These are phyloP conservation scores for Coreoperca whiteheadi DNA, from an alignment of 2,113 vertebrate species.

Conservation along the genomic window DNA sequence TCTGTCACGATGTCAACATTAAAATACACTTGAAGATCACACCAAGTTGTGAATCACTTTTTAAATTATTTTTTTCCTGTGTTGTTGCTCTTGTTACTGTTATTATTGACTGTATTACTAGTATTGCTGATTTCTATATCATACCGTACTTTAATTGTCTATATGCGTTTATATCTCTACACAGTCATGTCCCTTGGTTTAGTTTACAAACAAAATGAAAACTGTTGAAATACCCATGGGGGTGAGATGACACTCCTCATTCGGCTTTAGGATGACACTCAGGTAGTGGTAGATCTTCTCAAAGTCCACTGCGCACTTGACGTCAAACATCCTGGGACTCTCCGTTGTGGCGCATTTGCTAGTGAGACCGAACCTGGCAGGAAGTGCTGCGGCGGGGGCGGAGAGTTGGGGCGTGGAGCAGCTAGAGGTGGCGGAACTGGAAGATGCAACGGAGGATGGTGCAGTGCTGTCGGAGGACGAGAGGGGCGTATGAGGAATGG, in stretches of 20 bases:
- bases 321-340: neutral
- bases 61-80: too few relatives aligned
- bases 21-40: neutral
- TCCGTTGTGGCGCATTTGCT: neutral
- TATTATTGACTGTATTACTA: too few relatives aligned
- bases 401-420: neutral
- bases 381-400: fast-evolving
- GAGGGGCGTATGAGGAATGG: neutral
- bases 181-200: too few relatives aligned
- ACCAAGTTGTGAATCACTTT: neutral
- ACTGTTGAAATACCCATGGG: conserved; percentile 75
- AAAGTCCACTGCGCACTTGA: conserved; percentile 73
- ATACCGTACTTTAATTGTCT: too few relatives aligned
- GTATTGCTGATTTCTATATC: too few relatives aligned
- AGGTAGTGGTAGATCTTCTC: conserved; percentile 83
- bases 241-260: conserved; percentile 57
- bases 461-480: fast-evolving
- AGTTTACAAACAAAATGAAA: too few relatives aligned
- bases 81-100: too few relatives aligned
- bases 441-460: neutral
- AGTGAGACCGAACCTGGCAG: neutral
- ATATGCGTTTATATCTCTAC: too few relatives aligned
- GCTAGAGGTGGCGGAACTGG: neutral
- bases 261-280: conserved; percentile 40
- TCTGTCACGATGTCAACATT: neutral